Conservation (phyloP, 2,888 invertebrate species). For the Peribatodes rhomboidaria region DNA sequence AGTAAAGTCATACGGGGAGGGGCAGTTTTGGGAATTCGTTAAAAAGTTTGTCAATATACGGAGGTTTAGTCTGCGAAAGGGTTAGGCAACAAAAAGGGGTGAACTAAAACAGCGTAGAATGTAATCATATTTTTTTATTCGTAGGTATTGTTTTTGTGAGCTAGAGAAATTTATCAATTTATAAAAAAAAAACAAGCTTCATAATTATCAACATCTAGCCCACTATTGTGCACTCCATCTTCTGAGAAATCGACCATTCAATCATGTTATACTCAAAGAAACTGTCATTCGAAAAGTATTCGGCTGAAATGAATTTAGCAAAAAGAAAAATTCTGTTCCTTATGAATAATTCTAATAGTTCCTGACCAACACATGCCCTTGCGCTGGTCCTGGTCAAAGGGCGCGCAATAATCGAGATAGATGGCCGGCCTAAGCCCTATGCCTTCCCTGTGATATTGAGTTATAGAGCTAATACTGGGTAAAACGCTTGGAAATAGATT, state of each 20-base stretch:
- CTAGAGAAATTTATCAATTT: too few species aligned
- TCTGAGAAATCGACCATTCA: too few species aligned
- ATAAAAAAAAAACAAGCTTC: too few species aligned
- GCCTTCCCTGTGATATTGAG: conserved; percentile 54
- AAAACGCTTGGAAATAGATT: conserved; percentile 49
- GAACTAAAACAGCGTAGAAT: too few species aligned
- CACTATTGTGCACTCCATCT: too few species aligned
- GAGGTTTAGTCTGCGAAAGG: too few species aligned
- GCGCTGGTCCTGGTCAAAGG: conserved; percentile 33
- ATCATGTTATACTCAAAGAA: neutral
- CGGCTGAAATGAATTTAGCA: neutral
- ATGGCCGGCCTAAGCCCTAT: conserved; percentile 53
- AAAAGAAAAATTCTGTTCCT: neutral
- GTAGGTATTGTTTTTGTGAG: too few species aligned
- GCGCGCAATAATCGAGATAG: conserved; percentile 61
- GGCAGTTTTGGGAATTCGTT: neutral
- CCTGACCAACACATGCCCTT: conserved; percentile 1
- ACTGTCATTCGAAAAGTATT: neutral
- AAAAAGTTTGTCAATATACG: neutral
- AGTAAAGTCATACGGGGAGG: conserved; percentile 30
- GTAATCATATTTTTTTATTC: too few species aligned
- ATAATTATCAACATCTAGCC: too few species aligned
- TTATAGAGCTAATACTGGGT: conserved; percentile 57
- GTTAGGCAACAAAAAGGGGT: too few species aligned
- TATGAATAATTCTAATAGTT: neutral